Evolutionary conservation across 2,888 invertebrate genomes (phyloP).

Genomic region (Bombylius major): DNA sequence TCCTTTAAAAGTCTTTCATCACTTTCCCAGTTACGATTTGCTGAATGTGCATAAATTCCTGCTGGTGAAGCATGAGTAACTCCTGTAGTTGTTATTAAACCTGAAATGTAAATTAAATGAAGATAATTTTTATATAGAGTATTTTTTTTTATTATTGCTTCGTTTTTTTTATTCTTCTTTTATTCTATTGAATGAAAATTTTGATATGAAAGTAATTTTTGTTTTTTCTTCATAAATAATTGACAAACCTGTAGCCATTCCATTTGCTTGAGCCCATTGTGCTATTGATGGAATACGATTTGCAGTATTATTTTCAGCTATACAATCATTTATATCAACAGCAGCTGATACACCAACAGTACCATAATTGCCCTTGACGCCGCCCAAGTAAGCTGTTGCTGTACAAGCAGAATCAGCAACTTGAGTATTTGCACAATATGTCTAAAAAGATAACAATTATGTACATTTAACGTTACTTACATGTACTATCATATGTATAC

Average conservation of each 20-base stretch:
- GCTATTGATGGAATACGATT: conserved; percentile 55
- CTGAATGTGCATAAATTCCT: conserved; percentile 59
- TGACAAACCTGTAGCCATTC: conserved; percentile 44
- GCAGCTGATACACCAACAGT: conserved; percentile 62
- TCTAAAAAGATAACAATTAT: conserved; percentile 36
- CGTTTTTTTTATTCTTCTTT: neutral
- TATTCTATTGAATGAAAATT: too few species aligned
- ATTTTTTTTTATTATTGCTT: neutral
- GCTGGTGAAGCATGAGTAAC: conserved; percentile 73
- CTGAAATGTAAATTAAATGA: conserved; percentile 23
- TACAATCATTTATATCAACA: conserved; percentile 52
- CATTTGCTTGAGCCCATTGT: conserved; percentile 54
- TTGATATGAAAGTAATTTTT: too few species aligned
- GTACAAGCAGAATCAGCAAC: conserved; percentile 78
- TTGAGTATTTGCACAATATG: conserved; percentile 64
- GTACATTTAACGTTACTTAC: too few species aligned
- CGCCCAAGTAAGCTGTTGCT: conserved; percentile 67
- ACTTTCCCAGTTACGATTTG: conserved; percentile 60
- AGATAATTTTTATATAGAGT: neutral
- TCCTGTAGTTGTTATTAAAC: conserved; percentile 62
- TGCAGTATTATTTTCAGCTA: conserved; percentile 41
- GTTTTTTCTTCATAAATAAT: neutral
- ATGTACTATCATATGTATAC: neutral
- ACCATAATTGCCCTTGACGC: conserved; percentile 65
- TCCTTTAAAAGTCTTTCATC: conserved; percentile 45